Evolutionary conservation across 1,140 invertebrate species (phyloP).

Genomic region (Galleria mellonella): DNA sequence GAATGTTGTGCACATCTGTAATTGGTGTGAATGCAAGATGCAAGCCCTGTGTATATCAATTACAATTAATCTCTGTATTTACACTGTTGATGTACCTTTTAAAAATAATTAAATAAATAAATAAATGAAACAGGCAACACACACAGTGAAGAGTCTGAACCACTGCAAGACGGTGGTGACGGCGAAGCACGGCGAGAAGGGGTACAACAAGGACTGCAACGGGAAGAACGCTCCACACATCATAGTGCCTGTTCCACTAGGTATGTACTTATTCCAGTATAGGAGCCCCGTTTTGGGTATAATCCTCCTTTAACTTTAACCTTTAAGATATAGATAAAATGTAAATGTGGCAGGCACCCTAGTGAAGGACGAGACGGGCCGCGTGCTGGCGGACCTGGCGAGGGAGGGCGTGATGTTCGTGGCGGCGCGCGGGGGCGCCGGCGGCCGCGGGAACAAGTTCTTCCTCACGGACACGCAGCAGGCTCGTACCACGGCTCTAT

Average conservation of each 20-base stretch:
- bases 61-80: too few relatives aligned
- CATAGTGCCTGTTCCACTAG: constrained; percentile 88
- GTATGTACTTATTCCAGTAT: too few relatives aligned
- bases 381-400: constrained; percentile 49
- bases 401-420: constrained; percentile 88
- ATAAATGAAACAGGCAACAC: constrained; percentile 42
- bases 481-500: too few relatives aligned
- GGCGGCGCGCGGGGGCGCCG: constrained; percentile 94
- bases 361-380: constrained; percentile 78
- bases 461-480: constrained; percentile 90
- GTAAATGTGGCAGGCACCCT: too few relatives aligned
- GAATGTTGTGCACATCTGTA: too few relatives aligned
- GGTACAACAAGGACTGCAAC: constrained; percentile 84
- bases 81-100: too few relatives aligned
- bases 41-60: too few relatives aligned
- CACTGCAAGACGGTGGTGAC: constrained; percentile 75
- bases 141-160: constrained; percentile 83
- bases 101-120: too few relatives aligned
- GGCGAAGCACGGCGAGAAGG: constrained; percentile 83
- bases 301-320: too few relatives aligned
- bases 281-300: too few relatives aligned
- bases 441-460: constrained; percentile 96
- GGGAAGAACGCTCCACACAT: constrained; percentile 90
- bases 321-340: too few relatives aligned
- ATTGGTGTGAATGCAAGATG: too few relatives aligned